A percentile compares a stretch with the other conserved stretches of the same genome.
phyloP scores from a whole-genome alignment of 2,113 vertebrate species.

The Garra rufa region DNA sequence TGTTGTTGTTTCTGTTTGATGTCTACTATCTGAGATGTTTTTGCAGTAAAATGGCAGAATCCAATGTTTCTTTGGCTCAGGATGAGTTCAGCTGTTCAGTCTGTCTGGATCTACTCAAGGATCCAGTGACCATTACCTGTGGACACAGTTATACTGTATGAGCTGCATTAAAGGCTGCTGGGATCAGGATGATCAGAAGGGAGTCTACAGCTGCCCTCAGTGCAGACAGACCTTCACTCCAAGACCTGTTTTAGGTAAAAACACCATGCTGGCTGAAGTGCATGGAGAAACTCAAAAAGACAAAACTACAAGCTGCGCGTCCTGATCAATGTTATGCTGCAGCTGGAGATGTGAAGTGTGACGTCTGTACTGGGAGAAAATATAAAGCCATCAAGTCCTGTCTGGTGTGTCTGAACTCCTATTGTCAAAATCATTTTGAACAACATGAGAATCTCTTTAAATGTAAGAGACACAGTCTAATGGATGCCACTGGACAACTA shows the following conservation, averaged over 20 bases:
- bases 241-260: too few relatives aligned
- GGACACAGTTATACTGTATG: too few relatives aligned
- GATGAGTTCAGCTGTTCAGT: background rate
- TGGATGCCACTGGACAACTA: background rate
- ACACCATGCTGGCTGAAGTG: background rate
- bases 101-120: background rate
- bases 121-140: background rate
- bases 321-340: background rate
- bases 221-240: too few relatives aligned
- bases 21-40: background rate
- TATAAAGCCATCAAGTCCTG: background rate
- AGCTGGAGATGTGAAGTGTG: slow-evolving; percentile 10
- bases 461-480: background rate
- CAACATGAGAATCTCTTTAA: background rate
- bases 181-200: too few relatives aligned
- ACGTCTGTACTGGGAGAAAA: background rate
- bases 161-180: too few relatives aligned
- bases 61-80: background rate
- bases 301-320: background rate
- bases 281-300: background rate
- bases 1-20: background rate
- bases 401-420: too few relatives aligned
- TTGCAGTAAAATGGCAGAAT: background rate
- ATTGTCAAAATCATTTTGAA: background rate
- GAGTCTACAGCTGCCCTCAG: too few relatives aligned